These are phyloP conservation scores for Microchirus variegatus DNA, from an alignment of 2,797 vertebrate genomes.

Conservation along the genomic window DNA sequence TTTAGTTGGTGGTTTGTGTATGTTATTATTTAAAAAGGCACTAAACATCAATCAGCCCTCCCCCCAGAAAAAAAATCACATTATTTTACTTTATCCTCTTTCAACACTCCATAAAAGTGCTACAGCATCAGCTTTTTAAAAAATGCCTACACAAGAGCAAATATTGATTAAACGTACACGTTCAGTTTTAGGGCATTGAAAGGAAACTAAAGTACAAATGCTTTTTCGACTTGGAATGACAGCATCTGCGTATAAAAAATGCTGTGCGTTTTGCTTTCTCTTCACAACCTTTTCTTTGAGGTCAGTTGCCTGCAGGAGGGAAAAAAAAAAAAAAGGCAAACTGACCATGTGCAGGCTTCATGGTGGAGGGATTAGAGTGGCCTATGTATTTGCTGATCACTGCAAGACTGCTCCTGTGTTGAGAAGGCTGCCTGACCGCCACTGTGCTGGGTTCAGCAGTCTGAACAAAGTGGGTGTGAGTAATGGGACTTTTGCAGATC, in stretches of 20 bases:
- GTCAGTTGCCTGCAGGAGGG: conserved; percentile 37
- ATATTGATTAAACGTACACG: conserved; percentile 5
- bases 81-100: background rate
- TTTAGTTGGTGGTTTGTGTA: too few species aligned
- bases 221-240: conserved; percentile 5
- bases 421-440: conserved; percentile 66
- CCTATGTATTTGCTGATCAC: conserved; percentile 80
- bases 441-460: conserved; percentile 83
- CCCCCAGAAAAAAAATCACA: too few species aligned
- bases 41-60: too few species aligned
- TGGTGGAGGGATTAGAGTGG: conserved; percentile 76
- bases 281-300: conserved; percentile 52
- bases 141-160: background rate
- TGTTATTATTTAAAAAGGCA: too few species aligned
- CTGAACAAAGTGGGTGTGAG: conserved; percentile 72
- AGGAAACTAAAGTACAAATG: conserved; percentile 18
- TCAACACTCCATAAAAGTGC: background rate
- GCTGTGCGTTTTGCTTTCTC: conserved; percentile 38
- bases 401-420: conserved; percentile 70
- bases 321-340: conserved; percentile 32
- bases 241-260: conserved; percentile 28
- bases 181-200: conserved; percentile 7
- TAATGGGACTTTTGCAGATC: conserved; percentile 61
- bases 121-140: background rate
- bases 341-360: conserved; percentile 53